A percentile compares a stretch with the other conserved stretches of the same genome.
phyloP scores from a whole-genome alignment of 1,140 invertebrate species.

The Whitmania pigra region DNA sequence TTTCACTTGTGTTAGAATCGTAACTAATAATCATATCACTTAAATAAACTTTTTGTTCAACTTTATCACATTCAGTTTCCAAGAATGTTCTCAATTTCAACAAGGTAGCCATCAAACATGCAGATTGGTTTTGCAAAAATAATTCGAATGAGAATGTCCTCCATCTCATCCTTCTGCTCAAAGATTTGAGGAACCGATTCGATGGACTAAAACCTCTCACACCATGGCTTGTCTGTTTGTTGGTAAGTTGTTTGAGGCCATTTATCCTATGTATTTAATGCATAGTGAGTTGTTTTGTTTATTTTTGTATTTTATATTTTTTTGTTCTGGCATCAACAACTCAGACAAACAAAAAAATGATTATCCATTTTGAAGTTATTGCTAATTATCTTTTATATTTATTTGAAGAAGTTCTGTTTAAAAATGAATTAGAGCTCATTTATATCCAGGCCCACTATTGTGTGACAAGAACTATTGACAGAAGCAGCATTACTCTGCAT shows the following conservation, averaged over 20 bases:
- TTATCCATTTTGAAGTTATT: too few relatives aligned
- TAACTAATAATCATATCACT: too few relatives aligned
- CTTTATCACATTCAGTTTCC: not conserved
- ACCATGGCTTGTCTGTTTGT: slow-evolving; percentile 91
- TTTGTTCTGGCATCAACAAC: too few relatives aligned
- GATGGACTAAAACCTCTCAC: slow-evolving; percentile 76
- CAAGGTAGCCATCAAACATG: not conserved
- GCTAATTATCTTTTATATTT: too few relatives aligned
- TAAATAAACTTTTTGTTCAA: not conserved
- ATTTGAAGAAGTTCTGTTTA: too few relatives aligned
- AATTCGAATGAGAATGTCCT: not conserved
- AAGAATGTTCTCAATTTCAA: not conserved
- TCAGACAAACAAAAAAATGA: too few relatives aligned
- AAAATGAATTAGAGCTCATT: too few relatives aligned
- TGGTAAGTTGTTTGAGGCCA: slow-evolving; percentile 44
- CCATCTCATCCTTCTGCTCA: slow-evolving; percentile 66
- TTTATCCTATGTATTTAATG: not conserved
- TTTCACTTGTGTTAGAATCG: too few relatives aligned
- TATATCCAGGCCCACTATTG: not conserved
- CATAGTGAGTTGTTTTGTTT: not conserved
- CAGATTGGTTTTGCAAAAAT: slow-evolving; percentile 5
- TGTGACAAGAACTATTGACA: not conserved
- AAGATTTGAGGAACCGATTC: slow-evolving; percentile 76
- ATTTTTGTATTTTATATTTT: not conserved
- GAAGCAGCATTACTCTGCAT: not conserved